phyloP scores from a whole-genome alignment of 2,113 vertebrate species.

The Carollia perspicillata region DNA sequence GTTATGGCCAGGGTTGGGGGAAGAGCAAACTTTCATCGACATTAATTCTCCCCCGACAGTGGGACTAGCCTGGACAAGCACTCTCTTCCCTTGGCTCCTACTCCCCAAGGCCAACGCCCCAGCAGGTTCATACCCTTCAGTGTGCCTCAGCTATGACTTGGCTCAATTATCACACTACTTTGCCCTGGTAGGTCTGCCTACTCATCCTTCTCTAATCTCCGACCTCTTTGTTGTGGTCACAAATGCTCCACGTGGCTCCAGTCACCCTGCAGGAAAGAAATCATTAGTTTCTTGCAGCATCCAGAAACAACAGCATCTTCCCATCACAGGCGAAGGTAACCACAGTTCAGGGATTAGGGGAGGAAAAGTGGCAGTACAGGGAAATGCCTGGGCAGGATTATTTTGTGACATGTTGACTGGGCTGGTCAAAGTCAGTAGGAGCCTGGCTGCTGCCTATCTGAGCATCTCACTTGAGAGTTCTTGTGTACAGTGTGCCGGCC shows the following conservation, averaged over 20 bases:
- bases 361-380: not conserved
- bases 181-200: slow-evolving; percentile 2
- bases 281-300: slow-evolving; percentile 26
- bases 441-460: not conserved
- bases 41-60: not conserved
- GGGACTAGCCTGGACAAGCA: not conserved
- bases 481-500: not conserved
- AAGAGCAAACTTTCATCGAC: not conserved
- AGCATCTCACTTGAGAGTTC: not conserved
- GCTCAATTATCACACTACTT: slow-evolving; percentile 5
- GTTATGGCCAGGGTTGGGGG: not conserved
- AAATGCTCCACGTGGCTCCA: not conserved
- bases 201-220: slow-evolving; percentile 41
- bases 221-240: slow-evolving; percentile 57
- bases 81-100: not conserved
- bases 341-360: not conserved
- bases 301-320: slow-evolving; percentile 5
- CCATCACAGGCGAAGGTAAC: not conserved
- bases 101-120: not conserved
- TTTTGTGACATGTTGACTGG: not conserved
- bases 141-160: slow-evolving; percentile 7
- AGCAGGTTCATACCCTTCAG: not conserved
- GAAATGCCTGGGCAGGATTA: not conserved
- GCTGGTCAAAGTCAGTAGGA: not conserved
- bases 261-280: slow-evolving; percentile 30